Evolutionary conservation across 1,140 invertebrate genomes (phyloP).

Genomic region (Drusus annulatus): DNA sequence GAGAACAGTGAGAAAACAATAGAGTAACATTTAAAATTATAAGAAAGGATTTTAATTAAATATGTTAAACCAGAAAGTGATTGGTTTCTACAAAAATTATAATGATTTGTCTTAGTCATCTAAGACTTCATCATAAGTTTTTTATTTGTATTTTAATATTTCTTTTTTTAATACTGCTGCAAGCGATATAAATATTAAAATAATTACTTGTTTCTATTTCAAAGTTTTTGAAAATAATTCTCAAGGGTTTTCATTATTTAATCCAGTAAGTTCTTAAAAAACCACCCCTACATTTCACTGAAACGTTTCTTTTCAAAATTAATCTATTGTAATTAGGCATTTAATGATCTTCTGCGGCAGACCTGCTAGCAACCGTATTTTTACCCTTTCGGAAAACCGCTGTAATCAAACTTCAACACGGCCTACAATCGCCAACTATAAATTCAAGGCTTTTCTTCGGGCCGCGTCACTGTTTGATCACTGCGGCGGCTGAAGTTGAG

Average conservation of each 20-base stretch:
- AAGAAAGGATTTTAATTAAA: too few relatives aligned
- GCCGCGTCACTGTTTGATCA: conserved; percentile 52
- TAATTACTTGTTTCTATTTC: too few relatives aligned
- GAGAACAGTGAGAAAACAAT: too few relatives aligned
- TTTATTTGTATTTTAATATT: too few relatives aligned
- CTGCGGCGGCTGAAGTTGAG: conserved; percentile 45
- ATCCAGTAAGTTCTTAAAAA: neutral
- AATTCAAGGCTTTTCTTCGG: conserved; percentile 51
- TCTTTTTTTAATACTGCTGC: too few relatives aligned
- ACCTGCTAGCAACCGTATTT: conserved; percentile 9
- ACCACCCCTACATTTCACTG: neutral
- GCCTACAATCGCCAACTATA: conserved; percentile 45
- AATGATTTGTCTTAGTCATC: too few relatives aligned
- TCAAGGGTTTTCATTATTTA: neutral
- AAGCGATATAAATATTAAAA: too few relatives aligned
- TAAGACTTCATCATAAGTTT: too few relatives aligned
- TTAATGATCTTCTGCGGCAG: conserved; percentile 23
- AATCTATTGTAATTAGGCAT: conserved; percentile 24
- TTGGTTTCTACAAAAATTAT: too few relatives aligned
- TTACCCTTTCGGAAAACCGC: conserved; percentile 25
- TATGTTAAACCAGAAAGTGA: too few relatives aligned
- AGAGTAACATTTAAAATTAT: too few relatives aligned
- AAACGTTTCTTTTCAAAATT: conserved; percentile 16
- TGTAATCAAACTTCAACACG: conserved; percentile 21
- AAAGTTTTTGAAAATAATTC: too few relatives aligned